Conservation (phyloP, 2,888 invertebrate species). For the Tanytarsus gracilentus region DNA sequence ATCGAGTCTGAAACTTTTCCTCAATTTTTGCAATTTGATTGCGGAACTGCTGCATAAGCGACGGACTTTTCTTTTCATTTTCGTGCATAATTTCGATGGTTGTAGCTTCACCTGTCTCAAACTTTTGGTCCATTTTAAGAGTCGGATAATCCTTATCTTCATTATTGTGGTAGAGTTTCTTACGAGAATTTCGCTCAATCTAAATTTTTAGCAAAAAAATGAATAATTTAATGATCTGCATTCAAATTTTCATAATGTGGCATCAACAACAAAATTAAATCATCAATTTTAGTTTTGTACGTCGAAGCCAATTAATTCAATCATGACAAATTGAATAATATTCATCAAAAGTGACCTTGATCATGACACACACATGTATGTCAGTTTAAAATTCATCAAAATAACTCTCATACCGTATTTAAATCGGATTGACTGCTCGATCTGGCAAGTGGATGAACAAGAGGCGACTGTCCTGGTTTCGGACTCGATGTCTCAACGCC, state of each 20-base stretch:
- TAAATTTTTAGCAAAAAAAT: neutral
- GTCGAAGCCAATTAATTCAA: too few species aligned
- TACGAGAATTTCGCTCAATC: conserved; percentile 31
- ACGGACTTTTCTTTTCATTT: conserved; percentile 31
- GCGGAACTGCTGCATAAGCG: conserved; percentile 30
- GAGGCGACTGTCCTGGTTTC: conserved; percentile 35
- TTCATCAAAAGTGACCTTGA: too few species aligned
- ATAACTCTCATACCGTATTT: conserved; percentile 47
- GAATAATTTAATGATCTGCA: too few species aligned
- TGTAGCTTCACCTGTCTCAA: conserved; percentile 10
- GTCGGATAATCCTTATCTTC: conserved; percentile 31
- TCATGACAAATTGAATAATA: too few species aligned
- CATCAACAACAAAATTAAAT: neutral
- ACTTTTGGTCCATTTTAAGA: conserved; percentile 31
- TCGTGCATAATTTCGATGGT: conserved; percentile 20
- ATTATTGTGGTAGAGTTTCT: conserved; percentile 30
- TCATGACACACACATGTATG: neutral
- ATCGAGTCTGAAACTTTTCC: conserved; percentile 31
- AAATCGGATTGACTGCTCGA: conserved; percentile 61
- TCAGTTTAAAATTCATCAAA: neutral
- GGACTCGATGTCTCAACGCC: conserved; percentile 19
- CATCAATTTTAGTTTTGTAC: neutral
- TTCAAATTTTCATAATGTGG: too few species aligned
- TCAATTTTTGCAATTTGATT: conserved; percentile 30
- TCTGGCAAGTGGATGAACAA: conserved; percentile 69